Conservation (phyloP, 2,888 invertebrate species). For the Abscondita cerata region DNA sequence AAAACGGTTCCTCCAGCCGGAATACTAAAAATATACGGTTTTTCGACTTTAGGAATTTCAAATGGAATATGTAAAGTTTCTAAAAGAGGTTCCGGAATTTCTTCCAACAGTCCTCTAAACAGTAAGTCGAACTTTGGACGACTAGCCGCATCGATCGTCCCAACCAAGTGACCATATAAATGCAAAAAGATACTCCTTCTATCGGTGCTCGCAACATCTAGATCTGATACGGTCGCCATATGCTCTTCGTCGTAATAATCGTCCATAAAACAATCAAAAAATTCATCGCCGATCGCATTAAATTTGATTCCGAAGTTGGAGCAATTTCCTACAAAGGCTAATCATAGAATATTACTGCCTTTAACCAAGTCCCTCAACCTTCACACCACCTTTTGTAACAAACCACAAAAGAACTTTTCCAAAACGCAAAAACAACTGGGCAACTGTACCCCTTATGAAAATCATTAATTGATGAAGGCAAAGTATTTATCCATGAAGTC, state of each 20-base stretch:
- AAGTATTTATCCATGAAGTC: slow-evolving; percentile 77
- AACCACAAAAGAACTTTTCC: slow-evolving; percentile 80
- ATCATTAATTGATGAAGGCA: slow-evolving; percentile 74
- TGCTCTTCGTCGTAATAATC: slow-evolving; percentile 83
- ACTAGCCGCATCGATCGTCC: slow-evolving; percentile 75
- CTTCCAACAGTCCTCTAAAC: slow-evolving; percentile 81
- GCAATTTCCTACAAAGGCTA: slow-evolving; percentile 77
- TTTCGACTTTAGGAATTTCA: slow-evolving; percentile 67
- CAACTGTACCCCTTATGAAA: slow-evolving; percentile 73
- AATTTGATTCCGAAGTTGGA: slow-evolving; percentile 84
- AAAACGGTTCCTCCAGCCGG: slow-evolving; percentile 86
- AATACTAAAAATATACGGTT: slow-evolving; percentile 83
- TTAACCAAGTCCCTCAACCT: slow-evolving; percentile 63
- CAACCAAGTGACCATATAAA: slow-evolving; percentile 91
- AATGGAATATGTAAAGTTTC: slow-evolving; percentile 64
- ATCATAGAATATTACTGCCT: neutral
- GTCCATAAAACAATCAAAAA: slow-evolving; percentile 89
- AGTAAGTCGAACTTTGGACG: slow-evolving; percentile 79
- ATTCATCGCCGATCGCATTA: slow-evolving; percentile 81
- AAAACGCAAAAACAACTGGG: slow-evolving; percentile 79
- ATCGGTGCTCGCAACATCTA: slow-evolving; percentile 84
- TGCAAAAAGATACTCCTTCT: slow-evolving; percentile 95
- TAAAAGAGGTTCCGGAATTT: slow-evolving; percentile 73
- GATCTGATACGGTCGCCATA: slow-evolving; percentile 72
- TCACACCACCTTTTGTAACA: slow-evolving; percentile 73